A percentile compares a stretch with the other conserved stretches of the same genome.
Conservation (phyloP, 2,888 invertebrate genomes). For the Melikaiella ostensackeni region DNA sequence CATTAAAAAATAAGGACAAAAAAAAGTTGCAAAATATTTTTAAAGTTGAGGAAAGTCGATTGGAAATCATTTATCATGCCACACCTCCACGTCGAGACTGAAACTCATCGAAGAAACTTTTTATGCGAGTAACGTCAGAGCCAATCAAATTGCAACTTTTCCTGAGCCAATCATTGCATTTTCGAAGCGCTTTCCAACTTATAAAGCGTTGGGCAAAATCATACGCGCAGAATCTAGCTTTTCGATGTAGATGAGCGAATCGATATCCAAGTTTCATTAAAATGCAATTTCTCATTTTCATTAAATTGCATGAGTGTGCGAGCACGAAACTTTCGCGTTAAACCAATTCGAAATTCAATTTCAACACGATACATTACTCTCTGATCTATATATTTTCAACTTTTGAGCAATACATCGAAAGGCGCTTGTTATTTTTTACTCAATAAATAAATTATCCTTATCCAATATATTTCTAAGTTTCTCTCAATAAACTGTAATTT, state of each 20-base stretch:
- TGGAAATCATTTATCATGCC: slow-evolving; percentile 14
- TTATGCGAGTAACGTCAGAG: neutral
- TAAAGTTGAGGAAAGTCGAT: neutral
- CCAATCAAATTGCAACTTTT: slow-evolving; percentile 23
- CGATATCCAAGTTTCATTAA: slow-evolving; percentile 39
- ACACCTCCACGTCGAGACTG: neutral
- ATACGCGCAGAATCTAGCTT: slow-evolving; percentile 34
- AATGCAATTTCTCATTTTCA: slow-evolving; percentile 40
- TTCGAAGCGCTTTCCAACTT: slow-evolving; percentile 15
- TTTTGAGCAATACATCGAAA: slow-evolving; percentile 19
- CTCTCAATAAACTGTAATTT: neutral
- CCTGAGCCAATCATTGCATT: slow-evolving; percentile 17
- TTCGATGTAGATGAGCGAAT: slow-evolving; percentile 38
- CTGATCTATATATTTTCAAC: slow-evolving; percentile 33
- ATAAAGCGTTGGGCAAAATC: slow-evolving; percentile 21
- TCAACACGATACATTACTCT: slow-evolving; percentile 36
- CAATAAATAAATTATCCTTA: slow-evolving; percentile 21
- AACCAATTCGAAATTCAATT: slow-evolving; percentile 38
- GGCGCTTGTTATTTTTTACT: slow-evolving; percentile 11
- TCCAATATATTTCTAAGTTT: neutral
- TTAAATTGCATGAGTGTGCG: slow-evolving; percentile 34
- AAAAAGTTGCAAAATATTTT: slow-evolving; percentile 1
- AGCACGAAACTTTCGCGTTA: slow-evolving; percentile 37
- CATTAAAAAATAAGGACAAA: neutral
- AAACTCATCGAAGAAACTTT: slow-evolving; percentile 28